Evolutionary conservation across 2,113 vertebrate genomes (phyloP).

Genomic region (Stictonetta naevosa): DNA sequence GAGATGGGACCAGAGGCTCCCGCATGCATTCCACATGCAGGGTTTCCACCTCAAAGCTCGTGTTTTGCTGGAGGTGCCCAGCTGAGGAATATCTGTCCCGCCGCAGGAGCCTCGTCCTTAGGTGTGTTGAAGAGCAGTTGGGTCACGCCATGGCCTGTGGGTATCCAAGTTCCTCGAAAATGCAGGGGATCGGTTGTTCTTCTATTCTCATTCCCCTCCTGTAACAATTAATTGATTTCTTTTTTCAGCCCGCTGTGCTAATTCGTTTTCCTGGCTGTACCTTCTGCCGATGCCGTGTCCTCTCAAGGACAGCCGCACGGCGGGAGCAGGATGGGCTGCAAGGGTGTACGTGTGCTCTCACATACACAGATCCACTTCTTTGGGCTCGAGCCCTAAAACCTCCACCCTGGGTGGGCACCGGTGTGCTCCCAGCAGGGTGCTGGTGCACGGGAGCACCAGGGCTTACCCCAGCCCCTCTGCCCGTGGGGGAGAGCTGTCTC

Average conservation of each 20-base stretch:
- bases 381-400: too few species aligned
- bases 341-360: accelerated
- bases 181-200: accelerated
- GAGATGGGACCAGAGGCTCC: accelerated
- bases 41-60: accelerated
- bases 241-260: not conserved
- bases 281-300: not conserved
- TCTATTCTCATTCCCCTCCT: not conserved
- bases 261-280: not conserved
- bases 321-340: accelerated
- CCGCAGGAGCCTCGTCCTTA: not conserved
- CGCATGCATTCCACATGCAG: accelerated
- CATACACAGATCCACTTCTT: accelerated
- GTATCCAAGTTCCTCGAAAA: not conserved
- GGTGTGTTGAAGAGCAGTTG: accelerated
- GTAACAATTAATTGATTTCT: too few species aligned
- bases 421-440: not conserved
- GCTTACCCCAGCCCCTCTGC: not conserved
- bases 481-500: too few species aligned
- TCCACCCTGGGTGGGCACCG: accelerated
- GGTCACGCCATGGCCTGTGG: accelerated
- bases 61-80: not conserved
- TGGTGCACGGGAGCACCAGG: not conserved
- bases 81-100: accelerated
- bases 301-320: not conserved